These are phyloP conservation scores for Hecatera dysodea DNA, from an alignment of 2,888 invertebrate species.

Conservation along the genomic window DNA sequence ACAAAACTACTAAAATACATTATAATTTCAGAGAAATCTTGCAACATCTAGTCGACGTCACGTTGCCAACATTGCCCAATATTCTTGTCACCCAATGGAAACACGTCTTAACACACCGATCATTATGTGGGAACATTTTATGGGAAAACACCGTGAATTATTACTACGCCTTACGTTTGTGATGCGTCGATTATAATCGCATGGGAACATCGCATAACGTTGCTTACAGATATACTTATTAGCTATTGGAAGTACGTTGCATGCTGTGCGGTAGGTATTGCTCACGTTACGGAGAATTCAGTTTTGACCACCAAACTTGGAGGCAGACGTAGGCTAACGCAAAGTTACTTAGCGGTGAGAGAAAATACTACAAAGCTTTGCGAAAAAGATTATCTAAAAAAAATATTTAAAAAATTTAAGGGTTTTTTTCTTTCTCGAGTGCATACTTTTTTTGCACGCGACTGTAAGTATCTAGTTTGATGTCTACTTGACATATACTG, in stretches of 20 bases:
- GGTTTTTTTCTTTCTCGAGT: not conserved
- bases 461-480: not conserved
- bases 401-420: not conserved
- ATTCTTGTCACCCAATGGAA: slow-evolving; percentile 24
- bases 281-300: slow-evolving; percentile 11
- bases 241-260: slow-evolving; percentile 16
- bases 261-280: slow-evolving; percentile 5
- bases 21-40: not conserved
- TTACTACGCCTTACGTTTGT: slow-evolving; percentile 51
- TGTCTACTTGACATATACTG: not conserved
- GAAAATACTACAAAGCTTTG: not conserved
- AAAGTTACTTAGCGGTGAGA: not conserved
- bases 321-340: not conserved
- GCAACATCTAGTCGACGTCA: not conserved
- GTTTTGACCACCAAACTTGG: not conserved
- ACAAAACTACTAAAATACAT: not conserved
- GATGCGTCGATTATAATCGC: slow-evolving; percentile 58
- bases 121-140: slow-evolving; percentile 50
- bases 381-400: not conserved
- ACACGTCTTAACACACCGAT: slow-evolving; percentile 27
- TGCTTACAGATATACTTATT: slow-evolving; percentile 42
- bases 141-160: slow-evolving; percentile 58
- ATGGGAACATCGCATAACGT: slow-evolving; percentile 55
- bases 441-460: not conserved
- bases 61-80: slow-evolving; percentile 7